These are phyloP conservation scores for Macrophya annulata DNA, from an alignment of 2,888 invertebrate genomes.

Conservation along the genomic window DNA sequence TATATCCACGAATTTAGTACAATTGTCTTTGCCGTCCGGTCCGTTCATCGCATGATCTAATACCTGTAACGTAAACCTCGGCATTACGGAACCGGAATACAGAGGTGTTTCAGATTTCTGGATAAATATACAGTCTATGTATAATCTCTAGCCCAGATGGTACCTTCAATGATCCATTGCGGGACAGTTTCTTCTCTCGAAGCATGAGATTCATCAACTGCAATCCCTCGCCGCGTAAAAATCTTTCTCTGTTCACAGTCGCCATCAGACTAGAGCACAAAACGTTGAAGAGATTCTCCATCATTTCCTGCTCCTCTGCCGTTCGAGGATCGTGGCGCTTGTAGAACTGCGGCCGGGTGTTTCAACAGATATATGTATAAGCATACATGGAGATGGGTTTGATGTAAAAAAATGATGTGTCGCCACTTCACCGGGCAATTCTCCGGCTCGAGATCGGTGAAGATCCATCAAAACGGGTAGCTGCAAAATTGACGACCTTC, in stretches of 20 bases:
- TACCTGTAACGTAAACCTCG: constrained; percentile 76
- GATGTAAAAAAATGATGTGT: too few relatives aligned
- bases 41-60: constrained; percentile 98
- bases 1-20: constrained; percentile 99
- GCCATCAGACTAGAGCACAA: constrained; percentile 96
- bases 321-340: constrained; percentile 96
- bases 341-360: constrained; percentile 84
- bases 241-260: constrained; percentile 93
- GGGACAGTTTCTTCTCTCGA: constrained; percentile 96
- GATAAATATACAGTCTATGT: neutral
- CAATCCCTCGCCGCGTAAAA: constrained; percentile 97
- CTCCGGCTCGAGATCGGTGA: too few relatives aligned
- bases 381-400: neutral
- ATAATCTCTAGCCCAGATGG: neutral
- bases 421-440: too few relatives aligned
- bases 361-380: constrained; percentile 31
- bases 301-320: constrained; percentile 97
- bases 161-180: constrained; percentile 97
- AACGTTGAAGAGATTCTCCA: constrained; percentile 99
- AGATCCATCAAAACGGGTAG: too few relatives aligned
- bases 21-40: constrained; percentile 95
- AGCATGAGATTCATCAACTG: constrained; percentile 99
- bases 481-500: too few relatives aligned
- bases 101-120: neutral
- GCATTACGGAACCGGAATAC: neutral